Evolutionary conservation across 1,140 invertebrate genomes (phyloP).

Genomic region (Dryas iulia): DNA sequence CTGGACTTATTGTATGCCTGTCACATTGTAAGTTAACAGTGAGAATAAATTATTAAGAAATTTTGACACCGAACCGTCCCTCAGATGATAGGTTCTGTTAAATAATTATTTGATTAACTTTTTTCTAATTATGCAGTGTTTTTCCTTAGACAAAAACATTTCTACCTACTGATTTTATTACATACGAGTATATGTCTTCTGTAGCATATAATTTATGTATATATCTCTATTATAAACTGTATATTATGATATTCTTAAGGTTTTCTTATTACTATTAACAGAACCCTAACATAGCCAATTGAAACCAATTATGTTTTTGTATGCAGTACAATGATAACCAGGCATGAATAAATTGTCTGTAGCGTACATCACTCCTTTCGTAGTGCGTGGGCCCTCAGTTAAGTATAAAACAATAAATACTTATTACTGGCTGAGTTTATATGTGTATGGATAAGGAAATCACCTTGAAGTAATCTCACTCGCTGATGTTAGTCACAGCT

Average conservation of each 20-base stretch:
- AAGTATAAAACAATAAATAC: slow-evolving; percentile 4
- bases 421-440: not conserved
- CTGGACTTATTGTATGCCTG: slow-evolving; percentile 22
- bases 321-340: not conserved
- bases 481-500: not conserved
- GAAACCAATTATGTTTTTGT: slow-evolving; percentile 16
- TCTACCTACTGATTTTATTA: too few relatives aligned
- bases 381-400: slow-evolving; percentile 6
- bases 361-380: not conserved
- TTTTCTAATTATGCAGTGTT: too few relatives aligned
- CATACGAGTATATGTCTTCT: too few relatives aligned
- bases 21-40: slow-evolving; percentile 28
- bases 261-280: not conserved
- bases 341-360: not conserved
- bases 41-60: slow-evolving; percentile 36
- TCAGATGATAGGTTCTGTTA: not conserved
- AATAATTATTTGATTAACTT: not conserved
- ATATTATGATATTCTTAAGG: not conserved
- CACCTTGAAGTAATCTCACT: not conserved
- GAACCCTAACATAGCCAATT: slow-evolving; percentile 8
- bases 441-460: slow-evolving; percentile 16
- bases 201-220: too few relatives aligned
- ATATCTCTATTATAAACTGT: too few relatives aligned
- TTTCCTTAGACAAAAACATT: too few relatives aligned
- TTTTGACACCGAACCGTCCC: slow-evolving; percentile 6